These are phyloP conservation scores for Drosophila arizonae DNA, from an alignment of 1,140 invertebrate species.

Conservation along the genomic window DNA sequence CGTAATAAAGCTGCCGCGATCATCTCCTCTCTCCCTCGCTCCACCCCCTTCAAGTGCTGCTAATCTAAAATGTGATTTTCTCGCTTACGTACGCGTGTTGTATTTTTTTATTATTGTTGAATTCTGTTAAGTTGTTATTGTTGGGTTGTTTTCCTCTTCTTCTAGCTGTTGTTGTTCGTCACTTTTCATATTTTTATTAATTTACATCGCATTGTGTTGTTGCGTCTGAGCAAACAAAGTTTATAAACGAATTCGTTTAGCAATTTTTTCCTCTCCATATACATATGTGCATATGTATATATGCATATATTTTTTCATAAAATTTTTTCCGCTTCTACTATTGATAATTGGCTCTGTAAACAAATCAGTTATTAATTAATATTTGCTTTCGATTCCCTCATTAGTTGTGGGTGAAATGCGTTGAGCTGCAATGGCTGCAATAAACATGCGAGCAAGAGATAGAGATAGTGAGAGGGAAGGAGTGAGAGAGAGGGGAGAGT, in stretches of 20 bases:
- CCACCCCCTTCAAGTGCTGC: slow-evolving; percentile 10
- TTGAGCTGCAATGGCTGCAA: slow-evolving; percentile 8
- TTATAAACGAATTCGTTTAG: slow-evolving; percentile 30
- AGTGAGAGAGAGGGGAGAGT: neutral
- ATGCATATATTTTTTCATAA: no score
- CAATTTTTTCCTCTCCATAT: neutral
- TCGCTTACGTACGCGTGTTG: slow-evolving; percentile 40
- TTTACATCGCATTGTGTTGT: slow-evolving; percentile 55
- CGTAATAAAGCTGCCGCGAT: slow-evolving; percentile 53
- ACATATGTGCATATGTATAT: neutral
- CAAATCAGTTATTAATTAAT: slow-evolving; percentile 53
- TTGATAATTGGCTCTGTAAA: slow-evolving; percentile 57
- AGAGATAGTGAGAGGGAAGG: neutral
- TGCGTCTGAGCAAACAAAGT: slow-evolving; percentile 50
- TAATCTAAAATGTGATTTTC: slow-evolving; percentile 58
- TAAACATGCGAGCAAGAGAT: neutral
- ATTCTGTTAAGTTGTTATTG: slow-evolving; percentile 42
- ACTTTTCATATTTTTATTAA: slow-evolving; percentile 49
- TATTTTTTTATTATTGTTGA: slow-evolving; percentile 19
- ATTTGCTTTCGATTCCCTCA: slow-evolving; percentile 41
- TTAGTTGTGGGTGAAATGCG: slow-evolving; percentile 1
- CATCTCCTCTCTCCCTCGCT: slow-evolving; percentile 4
- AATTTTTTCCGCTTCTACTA: slow-evolving; percentile 21
- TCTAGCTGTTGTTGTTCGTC: neutral
- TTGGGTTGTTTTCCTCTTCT: neutral